phyloP scores from a whole-genome alignment of 1,140 invertebrate species.

The Drosophila paulistorum region DNA sequence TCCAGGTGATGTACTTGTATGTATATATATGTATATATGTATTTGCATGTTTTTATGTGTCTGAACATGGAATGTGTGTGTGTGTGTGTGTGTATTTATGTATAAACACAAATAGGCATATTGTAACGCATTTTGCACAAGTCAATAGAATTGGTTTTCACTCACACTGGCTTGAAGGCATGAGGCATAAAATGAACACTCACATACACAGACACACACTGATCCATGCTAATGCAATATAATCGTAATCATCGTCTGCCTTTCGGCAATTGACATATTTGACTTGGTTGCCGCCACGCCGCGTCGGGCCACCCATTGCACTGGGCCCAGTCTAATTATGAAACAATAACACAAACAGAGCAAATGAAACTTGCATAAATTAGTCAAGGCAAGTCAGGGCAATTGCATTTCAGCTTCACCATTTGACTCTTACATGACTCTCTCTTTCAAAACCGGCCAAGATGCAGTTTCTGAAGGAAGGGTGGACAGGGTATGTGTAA shows the following conservation, averaged over 20 bases:
- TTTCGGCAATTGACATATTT: slow-evolving; percentile 40
- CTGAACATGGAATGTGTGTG: not conserved
- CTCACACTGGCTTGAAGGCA: slow-evolving; percentile 30
- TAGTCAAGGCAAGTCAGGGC: slow-evolving; percentile 16
- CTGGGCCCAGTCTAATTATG: slow-evolving; percentile 56
- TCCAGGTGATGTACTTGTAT: slow-evolving; percentile 34
- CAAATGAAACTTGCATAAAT: slow-evolving; percentile 46
- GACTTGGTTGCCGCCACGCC: slow-evolving; percentile 27
- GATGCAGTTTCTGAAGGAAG: not conserved
- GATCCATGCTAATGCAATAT: slow-evolving; percentile 1
- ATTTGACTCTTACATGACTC: not conserved
- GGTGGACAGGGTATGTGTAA: too few relatives aligned
- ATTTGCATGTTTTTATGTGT: not conserved
- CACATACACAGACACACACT: slow-evolving; percentile 19
- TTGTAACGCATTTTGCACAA: slow-evolving; percentile 51
- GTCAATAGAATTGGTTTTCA: slow-evolving; percentile 65
- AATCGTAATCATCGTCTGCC: slow-evolving; percentile 3
- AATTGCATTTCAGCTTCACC: not conserved
- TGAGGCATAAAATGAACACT: slow-evolving; percentile 33
- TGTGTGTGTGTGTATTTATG: not conserved
- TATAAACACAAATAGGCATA: slow-evolving; percentile 31
- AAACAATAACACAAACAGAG: slow-evolving; percentile 46
- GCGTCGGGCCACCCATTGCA: slow-evolving; percentile 4
- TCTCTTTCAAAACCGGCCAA: not conserved
- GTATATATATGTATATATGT: slow-evolving; percentile 7